Percentiles rank a stretch among this genome's conserved stretches.
These are phyloP conservation scores for Hypomecis punctinalis DNA, from an alignment of 2,888 invertebrate species.

Conservation along the genomic window DNA sequence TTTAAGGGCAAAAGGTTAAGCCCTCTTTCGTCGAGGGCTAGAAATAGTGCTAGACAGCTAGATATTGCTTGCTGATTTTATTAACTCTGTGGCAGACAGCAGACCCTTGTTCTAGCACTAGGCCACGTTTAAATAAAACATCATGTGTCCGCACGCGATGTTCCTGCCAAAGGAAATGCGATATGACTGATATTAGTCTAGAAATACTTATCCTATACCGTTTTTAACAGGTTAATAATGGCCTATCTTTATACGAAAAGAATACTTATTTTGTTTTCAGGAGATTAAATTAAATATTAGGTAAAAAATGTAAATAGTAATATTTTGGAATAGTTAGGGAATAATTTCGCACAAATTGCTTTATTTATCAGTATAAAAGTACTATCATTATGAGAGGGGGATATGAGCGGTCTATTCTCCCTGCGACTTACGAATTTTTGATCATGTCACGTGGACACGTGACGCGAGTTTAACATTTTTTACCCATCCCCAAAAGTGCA, in stretches of 20 bases:
- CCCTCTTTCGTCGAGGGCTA: too few relatives aligned
- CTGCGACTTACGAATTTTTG: too few relatives aligned
- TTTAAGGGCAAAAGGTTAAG: too few relatives aligned
- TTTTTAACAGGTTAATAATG: conserved; percentile 20
- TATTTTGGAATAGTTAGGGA: too few relatives aligned
- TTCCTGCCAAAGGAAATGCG: conserved; percentile 24
- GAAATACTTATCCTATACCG: too few relatives aligned
- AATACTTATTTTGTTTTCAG: neutral
- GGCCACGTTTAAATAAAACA: conserved; percentile 58
- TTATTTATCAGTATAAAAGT: too few relatives aligned
- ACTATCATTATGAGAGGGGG: too few relatives aligned
- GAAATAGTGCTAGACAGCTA: neutral
- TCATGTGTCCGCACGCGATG: conserved; percentile 57
- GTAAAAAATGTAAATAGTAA: neutral
- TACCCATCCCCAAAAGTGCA: too few relatives aligned
- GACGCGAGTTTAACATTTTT: too few relatives aligned
- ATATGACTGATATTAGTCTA: conserved; percentile 3
- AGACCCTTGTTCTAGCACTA: conserved; percentile 31
- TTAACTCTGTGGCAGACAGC: conserved; percentile 3
- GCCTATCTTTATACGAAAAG: conserved; percentile 12
- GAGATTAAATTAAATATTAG: neutral
- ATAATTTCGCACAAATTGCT: too few relatives aligned
- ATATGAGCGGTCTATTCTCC: too few relatives aligned
- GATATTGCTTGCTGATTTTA: neutral
- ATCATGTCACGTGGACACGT: too few relatives aligned